phyloP scores from a whole-genome alignment of 2,797 vertebrate genomes.

The Mico argentatus region DNA sequence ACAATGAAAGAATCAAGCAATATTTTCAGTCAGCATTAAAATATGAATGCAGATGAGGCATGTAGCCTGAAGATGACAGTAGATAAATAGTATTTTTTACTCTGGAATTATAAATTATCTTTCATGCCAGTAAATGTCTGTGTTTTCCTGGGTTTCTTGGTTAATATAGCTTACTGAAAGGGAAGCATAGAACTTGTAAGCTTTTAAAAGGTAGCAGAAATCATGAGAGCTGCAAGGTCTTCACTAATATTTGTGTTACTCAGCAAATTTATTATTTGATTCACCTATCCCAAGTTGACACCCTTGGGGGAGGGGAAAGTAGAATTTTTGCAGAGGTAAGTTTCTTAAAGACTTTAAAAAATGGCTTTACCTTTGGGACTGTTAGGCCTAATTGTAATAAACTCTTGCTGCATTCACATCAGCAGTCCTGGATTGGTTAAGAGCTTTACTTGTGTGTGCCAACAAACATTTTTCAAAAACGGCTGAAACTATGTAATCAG shows the following conservation, averaged over 20 bases:
- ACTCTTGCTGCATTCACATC: slow-evolving; percentile 15
- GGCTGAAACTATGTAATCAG: slow-evolving; percentile 52
- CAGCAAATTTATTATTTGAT: slow-evolving; percentile 60
- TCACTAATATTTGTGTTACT: slow-evolving; percentile 25
- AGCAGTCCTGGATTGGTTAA: slow-evolving; percentile 52
- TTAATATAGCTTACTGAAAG: not conserved
- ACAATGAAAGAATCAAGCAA: not conserved
- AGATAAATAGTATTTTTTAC: not conserved
- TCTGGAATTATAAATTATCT: not conserved
- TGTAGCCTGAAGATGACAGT: not conserved
- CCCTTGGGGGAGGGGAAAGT: not conserved
- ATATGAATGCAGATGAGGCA: not conserved
- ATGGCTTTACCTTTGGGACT: slow-evolving; percentile 58
- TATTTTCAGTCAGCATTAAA: not conserved
- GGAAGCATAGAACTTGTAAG: not conserved
- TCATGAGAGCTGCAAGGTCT: not conserved
- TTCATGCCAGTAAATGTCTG: not conserved
- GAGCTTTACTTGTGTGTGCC: slow-evolving; percentile 36
- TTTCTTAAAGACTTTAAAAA: slow-evolving; percentile 65
- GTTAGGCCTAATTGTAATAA: slow-evolving; percentile 57
- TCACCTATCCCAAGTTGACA: slow-evolving; percentile 20
- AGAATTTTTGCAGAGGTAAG: slow-evolving; percentile 52
- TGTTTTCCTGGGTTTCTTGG: not conserved
- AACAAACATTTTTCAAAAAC: slow-evolving; percentile 62
- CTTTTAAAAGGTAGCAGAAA: slow-evolving; percentile 8